These are phyloP conservation scores for Chloropsis cyanopogon DNA, from an alignment of 2,113 vertebrate genomes.

Conservation along the genomic window DNA sequence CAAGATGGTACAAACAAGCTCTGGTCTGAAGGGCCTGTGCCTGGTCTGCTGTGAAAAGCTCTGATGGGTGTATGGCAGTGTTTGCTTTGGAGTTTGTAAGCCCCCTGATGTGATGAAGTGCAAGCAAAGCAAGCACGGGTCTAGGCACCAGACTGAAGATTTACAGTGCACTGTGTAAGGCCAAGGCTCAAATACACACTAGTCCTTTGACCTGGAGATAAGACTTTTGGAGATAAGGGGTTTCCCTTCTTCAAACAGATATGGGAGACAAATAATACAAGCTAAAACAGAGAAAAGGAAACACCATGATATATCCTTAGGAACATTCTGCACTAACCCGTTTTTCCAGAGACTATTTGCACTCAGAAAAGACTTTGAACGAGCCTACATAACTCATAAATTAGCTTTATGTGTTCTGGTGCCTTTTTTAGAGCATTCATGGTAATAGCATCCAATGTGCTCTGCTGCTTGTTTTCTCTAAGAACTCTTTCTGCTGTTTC, in stretches of 20 bases:
- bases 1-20: not conserved
- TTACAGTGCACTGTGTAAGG: not conserved
- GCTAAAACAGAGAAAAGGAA: not conserved
- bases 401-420: not conserved
- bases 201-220: not conserved
- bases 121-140: not conserved
- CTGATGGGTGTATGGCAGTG: not conserved
- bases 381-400: not conserved
- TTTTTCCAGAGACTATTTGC: not conserved
- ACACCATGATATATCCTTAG: not conserved
- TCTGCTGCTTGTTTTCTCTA: not conserved
- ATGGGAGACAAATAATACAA: not conserved
- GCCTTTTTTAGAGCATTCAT: not conserved
- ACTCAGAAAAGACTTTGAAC: not conserved
- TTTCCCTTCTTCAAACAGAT: not conserved
- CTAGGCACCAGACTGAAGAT: not conserved
- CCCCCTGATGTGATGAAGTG: not conserved
- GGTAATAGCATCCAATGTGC: not conserved
- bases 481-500: not conserved
- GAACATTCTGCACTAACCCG: not conserved
- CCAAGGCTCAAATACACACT: not conserved
- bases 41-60: not conserved
- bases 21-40: not conserved
- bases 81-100: not conserved
- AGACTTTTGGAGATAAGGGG: not conserved